These are phyloP conservation scores for Pseudomyrmex cubaensis DNA, from an alignment of 1,140 invertebrate genomes.

Conservation along the genomic window DNA sequence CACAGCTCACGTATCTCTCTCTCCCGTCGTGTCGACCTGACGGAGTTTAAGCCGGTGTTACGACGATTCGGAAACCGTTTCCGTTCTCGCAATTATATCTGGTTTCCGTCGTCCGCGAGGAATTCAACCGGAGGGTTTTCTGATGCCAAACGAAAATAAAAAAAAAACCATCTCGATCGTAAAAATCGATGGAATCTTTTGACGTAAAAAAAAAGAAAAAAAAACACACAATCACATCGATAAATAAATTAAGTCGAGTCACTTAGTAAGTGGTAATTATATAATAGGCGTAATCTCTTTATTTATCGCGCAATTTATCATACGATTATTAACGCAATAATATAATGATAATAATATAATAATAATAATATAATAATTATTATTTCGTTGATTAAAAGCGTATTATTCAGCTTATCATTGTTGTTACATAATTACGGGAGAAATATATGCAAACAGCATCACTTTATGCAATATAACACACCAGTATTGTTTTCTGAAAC, in stretches of 20 bases:
- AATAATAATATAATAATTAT: slow-evolving; percentile 1
- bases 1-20: slow-evolving; percentile 54
- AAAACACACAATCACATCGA: too few species aligned
- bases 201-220: too few species aligned
- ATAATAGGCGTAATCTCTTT: background rate
- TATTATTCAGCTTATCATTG: background rate
- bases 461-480: too few species aligned
- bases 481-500: background rate
- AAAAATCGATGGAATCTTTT: background rate
- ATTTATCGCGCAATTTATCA: background rate
- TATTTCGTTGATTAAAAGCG: background rate
- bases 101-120: background rate
- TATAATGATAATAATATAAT: background rate
- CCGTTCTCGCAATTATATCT: slow-evolving; percentile 49
- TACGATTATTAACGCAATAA: too few species aligned
- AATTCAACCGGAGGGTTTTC: background rate
- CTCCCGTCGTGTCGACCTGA: slow-evolving; percentile 5
- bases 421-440: background rate
- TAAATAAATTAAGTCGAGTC: too few species aligned
- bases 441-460: too few species aligned
- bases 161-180: background rate
- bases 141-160: background rate
- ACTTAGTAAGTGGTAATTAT: too few species aligned
- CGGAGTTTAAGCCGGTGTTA: slow-evolving; percentile 40
- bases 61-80: slow-evolving; percentile 47